These are phyloP conservation scores for Calameuta filiformis DNA, from an alignment of 2,888 invertebrate species.

Conservation along the genomic window DNA sequence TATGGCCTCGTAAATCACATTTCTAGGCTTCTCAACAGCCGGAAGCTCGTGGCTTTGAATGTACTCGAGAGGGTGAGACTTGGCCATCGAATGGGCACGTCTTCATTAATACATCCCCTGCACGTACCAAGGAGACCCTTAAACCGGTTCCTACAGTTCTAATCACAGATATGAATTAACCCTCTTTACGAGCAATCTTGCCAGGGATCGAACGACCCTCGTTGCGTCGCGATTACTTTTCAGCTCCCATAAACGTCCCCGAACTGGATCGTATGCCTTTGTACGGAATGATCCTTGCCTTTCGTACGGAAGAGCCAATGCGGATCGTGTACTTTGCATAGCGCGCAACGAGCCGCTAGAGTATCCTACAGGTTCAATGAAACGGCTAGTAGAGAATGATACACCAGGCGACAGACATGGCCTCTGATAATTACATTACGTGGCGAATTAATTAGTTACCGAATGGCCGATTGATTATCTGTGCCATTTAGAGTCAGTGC, in stretches of 20 bases:
- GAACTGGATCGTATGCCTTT: not conserved
- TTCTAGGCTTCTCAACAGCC: not conserved
- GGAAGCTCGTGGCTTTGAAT: not conserved
- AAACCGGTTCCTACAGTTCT: not conserved
- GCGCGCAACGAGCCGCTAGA: not conserved
- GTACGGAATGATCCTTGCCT: not conserved
- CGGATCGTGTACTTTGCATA: not conserved
- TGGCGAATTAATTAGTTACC: slow-evolving; percentile 56
- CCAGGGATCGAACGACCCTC: not conserved
- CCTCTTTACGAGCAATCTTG: not conserved
- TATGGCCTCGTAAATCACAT: not conserved
- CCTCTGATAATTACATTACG: slow-evolving; percentile 54
- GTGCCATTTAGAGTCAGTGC: slow-evolving; percentile 17
- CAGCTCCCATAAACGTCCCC: not conserved
- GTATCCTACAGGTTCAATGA: not conserved
- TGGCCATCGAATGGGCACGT: not conserved
- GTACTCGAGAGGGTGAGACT: not conserved
- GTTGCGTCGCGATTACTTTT: not conserved
- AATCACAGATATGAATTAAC: not conserved
- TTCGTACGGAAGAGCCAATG: not conserved
- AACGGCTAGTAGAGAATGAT: not conserved
- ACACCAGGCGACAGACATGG: not conserved
- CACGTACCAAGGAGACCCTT: not conserved
- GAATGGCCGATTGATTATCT: slow-evolving; percentile 41
- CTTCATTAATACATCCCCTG: not conserved